Percentiles rank a stretch among this genome's conserved stretches.
These are phyloP conservation scores for Bungarus multicinctus DNA, from an alignment of 2,113 vertebrate genomes.

Conservation along the genomic window DNA sequence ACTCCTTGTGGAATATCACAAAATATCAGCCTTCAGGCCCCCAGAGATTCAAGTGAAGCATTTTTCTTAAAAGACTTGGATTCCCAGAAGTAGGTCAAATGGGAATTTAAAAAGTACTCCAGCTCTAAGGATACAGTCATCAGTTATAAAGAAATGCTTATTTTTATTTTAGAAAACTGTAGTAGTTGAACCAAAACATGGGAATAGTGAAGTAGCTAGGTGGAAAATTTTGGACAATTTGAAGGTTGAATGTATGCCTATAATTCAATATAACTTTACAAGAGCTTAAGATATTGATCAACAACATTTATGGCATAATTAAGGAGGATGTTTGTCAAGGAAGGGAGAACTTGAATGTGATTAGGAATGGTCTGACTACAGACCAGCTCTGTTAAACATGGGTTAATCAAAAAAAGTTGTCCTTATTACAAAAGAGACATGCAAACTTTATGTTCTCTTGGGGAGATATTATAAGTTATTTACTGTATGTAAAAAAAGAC, in stretches of 20 bases:
- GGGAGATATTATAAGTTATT: not conserved
- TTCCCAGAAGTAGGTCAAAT: slow-evolving; percentile 1
- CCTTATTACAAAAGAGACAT: not conserved
- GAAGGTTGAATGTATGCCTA: not conserved
- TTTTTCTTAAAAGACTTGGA: slow-evolving; percentile 22
- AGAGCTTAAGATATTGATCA: not conserved
- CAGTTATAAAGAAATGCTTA: not conserved
- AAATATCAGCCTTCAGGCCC: not conserved
- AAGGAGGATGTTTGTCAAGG: not conserved
- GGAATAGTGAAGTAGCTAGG: not conserved
- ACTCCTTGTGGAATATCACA: not conserved
- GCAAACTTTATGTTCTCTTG: not conserved
- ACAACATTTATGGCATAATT: not conserved
- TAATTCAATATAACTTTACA: not conserved
- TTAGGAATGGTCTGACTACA: not conserved
- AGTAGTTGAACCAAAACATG: slow-evolving; percentile 5
- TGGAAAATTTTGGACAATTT: not conserved
- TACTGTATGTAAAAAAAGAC: not conserved
- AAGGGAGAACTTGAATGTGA: not conserved
- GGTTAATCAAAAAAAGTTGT: not conserved
- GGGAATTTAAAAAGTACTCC: slow-evolving; percentile 40
- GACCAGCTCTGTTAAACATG: not conserved
- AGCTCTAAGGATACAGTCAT: not conserved
- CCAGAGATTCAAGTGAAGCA: not conserved
- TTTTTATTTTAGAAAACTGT: slow-evolving; percentile 18